Percentiles rank a stretch among this genome's conserved stretches.
phyloP scores from a whole-genome alignment of 2,888 invertebrate species.

The Chelonus formosanus region DNA sequence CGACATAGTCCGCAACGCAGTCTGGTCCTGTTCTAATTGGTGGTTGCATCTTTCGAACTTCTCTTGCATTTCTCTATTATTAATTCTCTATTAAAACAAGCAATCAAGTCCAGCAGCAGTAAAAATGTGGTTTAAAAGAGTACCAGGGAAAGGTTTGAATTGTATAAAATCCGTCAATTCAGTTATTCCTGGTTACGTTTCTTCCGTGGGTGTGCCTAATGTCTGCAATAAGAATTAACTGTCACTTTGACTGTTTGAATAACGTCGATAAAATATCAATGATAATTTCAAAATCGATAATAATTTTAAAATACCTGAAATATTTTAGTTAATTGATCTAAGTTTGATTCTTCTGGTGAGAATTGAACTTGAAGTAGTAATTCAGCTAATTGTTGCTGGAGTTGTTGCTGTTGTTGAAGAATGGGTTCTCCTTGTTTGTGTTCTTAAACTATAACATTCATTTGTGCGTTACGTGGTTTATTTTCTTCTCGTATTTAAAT shows the following conservation, averaged over 20 bases:
- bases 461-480: constrained; percentile 78
- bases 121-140: constrained; percentile 90
- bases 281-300: too few species aligned
- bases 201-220: constrained; percentile 91
- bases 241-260: not conserved
- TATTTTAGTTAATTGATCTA: constrained; percentile 95
- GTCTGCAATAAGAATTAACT: constrained; percentile 46
- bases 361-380: constrained; percentile 90
- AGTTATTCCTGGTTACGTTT: constrained; percentile 88
- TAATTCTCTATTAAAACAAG: constrained; percentile 70
- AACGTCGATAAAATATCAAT: not conserved
- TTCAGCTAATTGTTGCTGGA: constrained; percentile 90
- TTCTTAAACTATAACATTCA: constrained; percentile 84
- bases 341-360: constrained; percentile 94
- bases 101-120: constrained; percentile 92
- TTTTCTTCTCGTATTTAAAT: constrained; percentile 88
- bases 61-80: constrained; percentile 74
- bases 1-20: too few species aligned
- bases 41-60: constrained; percentile 71
- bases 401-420: constrained; percentile 82
- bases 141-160: constrained; percentile 86
- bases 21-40: constrained; percentile 72
- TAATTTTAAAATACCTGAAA: constrained; percentile 74
- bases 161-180: constrained; percentile 90
- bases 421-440: constrained; percentile 89